Base-by-base conservation (phyloP, 2,797 vertebrate genomes). In the Phoeniculus purpureus region DNA sequence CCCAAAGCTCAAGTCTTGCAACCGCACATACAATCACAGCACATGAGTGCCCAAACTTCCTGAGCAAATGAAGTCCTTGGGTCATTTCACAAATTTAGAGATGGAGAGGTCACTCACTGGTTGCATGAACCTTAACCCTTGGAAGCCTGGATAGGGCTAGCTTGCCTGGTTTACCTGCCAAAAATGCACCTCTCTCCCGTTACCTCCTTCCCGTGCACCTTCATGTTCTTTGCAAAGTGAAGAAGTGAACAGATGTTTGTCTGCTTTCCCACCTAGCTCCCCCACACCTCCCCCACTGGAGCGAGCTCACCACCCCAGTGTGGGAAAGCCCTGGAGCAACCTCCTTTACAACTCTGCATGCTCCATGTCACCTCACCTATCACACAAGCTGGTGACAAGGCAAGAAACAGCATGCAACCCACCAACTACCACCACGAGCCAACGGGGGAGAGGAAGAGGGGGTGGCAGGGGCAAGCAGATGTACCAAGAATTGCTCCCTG, bases 381-480 rank as follows among this genome's bases (percentile, higher is more conserved):
- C 96, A 96, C 96, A 75, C 81, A 83, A 95, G 83, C 93, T 86
- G 96, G 93, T 94, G 95, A 96, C 94, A 93, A 87, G 81, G n/a
- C 4, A 51, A 84, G 75, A 11, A 71, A 86, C 78, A 90, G 29
- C 85, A 79, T 2, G 0, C 68, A 55, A 82, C 52, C 90, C 13
- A 10, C 60, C 95, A 94, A 70, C 93, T 65, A 76, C 65, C 82
- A 68, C 75, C 65, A 3, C 2, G 1, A 89, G 62, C 16, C 90
- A 40, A 87, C 3, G 2, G 52, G 18, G 27, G 51, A 81, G 82
- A 79, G 60, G 59, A 65, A 40, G 32, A 45, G 50, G 56, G 43
- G 75, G 81, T 7, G 74, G 43, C 0, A 11, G 66, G 78, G 40
- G 62, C 51, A 79, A 92, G 72, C 91, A 93, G 85, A 89, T 93